Percentiles rank a stretch among this genome's conserved stretches.
These are phyloP conservation scores for Hemithea aestivaria DNA, from an alignment of 2,888 invertebrate species.

Conservation along the genomic window DNA sequence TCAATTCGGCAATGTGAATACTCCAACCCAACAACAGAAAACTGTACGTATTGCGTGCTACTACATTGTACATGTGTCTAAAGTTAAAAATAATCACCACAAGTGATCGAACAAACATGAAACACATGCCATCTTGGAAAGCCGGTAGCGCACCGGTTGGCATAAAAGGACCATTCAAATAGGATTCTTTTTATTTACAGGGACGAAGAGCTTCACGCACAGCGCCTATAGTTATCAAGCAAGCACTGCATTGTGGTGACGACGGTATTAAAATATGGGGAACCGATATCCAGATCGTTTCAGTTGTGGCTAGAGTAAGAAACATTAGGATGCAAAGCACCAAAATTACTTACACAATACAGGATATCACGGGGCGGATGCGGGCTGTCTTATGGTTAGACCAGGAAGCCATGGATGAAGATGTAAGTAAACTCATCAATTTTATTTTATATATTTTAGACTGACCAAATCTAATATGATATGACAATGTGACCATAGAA, in stretches of 20 bases:
- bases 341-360: constrained; percentile 73
- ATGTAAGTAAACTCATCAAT: too few relatives aligned
- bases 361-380: constrained; percentile 75
- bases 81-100: too few relatives aligned
- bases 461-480: too few relatives aligned
- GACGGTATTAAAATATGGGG: constrained; percentile 76
- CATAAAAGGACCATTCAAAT: too few relatives aligned
- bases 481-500: too few relatives aligned
- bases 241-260: constrained; percentile 68
- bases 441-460: too few relatives aligned
- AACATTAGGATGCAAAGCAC: constrained; percentile 71
- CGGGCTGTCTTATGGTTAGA: constrained; percentile 71
- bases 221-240: constrained; percentile 70
- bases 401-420: constrained; percentile 71
- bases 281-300: constrained; percentile 70
- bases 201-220: constrained; percentile 67
- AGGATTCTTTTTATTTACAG: too few relatives aligned
- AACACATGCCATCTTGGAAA: too few relatives aligned
- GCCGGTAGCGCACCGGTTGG: too few relatives aligned
- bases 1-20: constrained; percentile 68
- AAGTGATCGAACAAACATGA: too few relatives aligned
- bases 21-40: constrained; percentile 67
- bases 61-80: too few relatives aligned
- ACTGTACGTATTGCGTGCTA: constrained; percentile 53
- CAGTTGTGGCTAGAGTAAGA: constrained; percentile 59